Evolutionary conservation across 1,140 invertebrate species (phyloP).

Genomic region (Heliconius eleuchia): DNA sequence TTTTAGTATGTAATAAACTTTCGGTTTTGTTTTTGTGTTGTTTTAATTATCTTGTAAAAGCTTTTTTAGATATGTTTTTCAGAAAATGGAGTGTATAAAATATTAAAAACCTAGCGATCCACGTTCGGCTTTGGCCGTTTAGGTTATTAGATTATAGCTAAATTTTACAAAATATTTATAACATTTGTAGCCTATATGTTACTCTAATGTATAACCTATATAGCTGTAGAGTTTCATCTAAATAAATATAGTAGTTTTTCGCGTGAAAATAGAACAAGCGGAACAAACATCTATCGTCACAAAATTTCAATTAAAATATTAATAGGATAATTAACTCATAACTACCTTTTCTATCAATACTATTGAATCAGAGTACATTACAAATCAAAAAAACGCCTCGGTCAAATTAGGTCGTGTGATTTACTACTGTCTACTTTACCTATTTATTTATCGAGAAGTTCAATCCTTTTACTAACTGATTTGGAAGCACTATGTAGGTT

Average conservation of each 20-base stretch:
- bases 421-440: conserved; percentile 38
- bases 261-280: too few species aligned
- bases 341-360: background rate
- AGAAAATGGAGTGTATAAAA: background rate
- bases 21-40: background rate
- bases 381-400: background rate
- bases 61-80: background rate
- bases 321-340: too few species aligned
- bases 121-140: too few species aligned
- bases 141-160: too few species aligned
- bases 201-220: too few species aligned
- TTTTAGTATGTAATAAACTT: background rate
- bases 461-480: conserved; percentile 49
- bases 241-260: too few species aligned
- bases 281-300: too few species aligned
- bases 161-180: too few species aligned
- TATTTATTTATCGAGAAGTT: conserved; percentile 41
- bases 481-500: conserved; percentile 61
- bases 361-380: background rate
- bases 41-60: background rate
- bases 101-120: background rate
- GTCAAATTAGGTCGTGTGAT: conserved; percentile 30
- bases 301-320: too few species aligned
- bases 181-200: too few species aligned
- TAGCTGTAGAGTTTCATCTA: too few species aligned